phyloP scores from a whole-genome alignment of 1,140 invertebrate species.

The Phenacoccus solenopsis region DNA sequence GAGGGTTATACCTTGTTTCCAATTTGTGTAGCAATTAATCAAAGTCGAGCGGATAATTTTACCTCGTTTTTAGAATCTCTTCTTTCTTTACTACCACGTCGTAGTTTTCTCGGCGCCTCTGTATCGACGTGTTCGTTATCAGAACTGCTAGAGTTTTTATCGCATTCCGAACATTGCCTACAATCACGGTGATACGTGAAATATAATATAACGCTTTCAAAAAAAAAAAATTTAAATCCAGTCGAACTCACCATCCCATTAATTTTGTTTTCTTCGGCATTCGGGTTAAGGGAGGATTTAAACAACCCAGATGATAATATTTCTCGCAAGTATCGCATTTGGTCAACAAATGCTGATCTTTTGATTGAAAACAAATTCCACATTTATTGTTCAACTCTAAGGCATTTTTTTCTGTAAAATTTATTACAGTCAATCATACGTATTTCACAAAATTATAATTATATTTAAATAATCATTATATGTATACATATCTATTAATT shows the following conservation, averaged over 20 bases:
- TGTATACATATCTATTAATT: neutral
- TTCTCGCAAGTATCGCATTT: constrained; percentile 89
- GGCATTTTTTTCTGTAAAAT: neutral
- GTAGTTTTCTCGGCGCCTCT: constrained; percentile 57
- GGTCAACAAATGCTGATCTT: constrained; percentile 76
- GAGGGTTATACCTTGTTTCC: too few species aligned
- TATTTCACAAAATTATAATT: too few species aligned
- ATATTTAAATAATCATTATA: too few species aligned
- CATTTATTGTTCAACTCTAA: constrained; percentile 45
- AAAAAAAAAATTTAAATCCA: neutral
- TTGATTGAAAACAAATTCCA: constrained; percentile 65
- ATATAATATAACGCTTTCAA: neutral
- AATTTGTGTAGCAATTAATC: too few species aligned
- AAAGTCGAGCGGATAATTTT: too few species aligned
- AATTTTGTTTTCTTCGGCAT: constrained; percentile 91
- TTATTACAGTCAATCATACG: too few species aligned
- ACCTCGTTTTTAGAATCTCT: neutral
- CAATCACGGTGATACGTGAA: constrained; percentile 24
- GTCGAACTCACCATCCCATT: constrained; percentile 63
- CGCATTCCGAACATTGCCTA: constrained; percentile 79
- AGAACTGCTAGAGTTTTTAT: constrained; percentile 64
- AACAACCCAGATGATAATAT: constrained; percentile 85
- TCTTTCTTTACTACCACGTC: constrained; percentile 23
- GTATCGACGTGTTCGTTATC: constrained; percentile 58
- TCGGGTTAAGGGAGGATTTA: constrained; percentile 78